Conservation (phyloP, 2,888 invertebrate species). For the Brassicogethes aeneus region DNA sequence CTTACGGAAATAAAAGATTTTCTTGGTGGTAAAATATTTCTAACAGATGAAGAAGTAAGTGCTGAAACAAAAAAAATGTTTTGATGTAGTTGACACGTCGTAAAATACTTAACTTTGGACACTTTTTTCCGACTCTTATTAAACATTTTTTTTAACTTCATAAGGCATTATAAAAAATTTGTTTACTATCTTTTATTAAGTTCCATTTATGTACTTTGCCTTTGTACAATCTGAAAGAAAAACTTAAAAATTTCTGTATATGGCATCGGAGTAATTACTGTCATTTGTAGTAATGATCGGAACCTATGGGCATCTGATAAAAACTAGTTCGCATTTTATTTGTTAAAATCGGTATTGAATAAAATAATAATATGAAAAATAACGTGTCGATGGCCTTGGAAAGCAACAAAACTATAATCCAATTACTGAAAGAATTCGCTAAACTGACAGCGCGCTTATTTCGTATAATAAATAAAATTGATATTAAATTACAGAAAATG, state of each 20-base stretch:
- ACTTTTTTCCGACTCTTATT: no score
- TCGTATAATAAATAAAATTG: conserved; percentile 2
- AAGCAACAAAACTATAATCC: conserved; percentile 1
- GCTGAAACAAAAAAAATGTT: no score
- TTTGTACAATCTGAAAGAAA: no score
- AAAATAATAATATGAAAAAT: neutral
- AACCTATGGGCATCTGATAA: neutral
- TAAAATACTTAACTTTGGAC: no score
- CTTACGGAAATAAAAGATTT: no score
- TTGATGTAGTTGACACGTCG: no score
- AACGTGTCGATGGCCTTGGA: conserved; percentile 1
- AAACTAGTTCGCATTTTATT: neutral
- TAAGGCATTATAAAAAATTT: no score
- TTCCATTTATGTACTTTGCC: no score
- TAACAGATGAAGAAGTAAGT: no score
- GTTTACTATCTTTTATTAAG: no score
- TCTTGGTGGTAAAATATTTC: no score
- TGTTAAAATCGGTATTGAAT: neutral
- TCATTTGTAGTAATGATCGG: neutral
- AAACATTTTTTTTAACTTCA: no score
- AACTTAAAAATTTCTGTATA: neutral
- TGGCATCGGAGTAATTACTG: neutral
- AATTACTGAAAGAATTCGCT: conserved; percentile 3
- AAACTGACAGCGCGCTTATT: conserved; percentile 1
- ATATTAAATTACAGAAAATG: conserved; percentile 2